Evolutionary conservation across 2,113 vertebrate species (phyloP), one percentile per base, ranked within the genome.

Genomic region (Rhynchopsitta pachyrhyncha): DNA sequence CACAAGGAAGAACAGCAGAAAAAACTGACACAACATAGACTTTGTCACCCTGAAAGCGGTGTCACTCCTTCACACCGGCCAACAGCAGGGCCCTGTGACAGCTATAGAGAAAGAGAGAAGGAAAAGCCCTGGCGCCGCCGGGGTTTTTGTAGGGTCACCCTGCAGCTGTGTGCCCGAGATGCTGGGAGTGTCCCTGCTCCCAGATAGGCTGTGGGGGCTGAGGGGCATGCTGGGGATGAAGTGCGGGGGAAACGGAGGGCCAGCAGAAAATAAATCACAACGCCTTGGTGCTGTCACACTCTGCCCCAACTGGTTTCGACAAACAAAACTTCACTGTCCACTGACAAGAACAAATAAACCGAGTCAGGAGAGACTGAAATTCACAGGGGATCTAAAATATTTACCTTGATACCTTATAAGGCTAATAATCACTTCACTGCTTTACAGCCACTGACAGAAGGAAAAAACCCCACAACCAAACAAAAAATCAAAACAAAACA

Each of bases 291-390:
- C 89, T 96, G 93, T 94, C 91, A 44, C 52, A 95, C 90, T 86
- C 64, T 86, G 94, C 93, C 93, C 91, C 84, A 59, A 91, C 87
- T 75, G 77, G 60, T 80, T 95, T 95, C 27, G 35, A 87, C 82
- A 96, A 95, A 95, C 93, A 94, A 94, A 96, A 94, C 52, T 80
- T 95, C 89, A 50, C 78, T 81, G 94, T 94, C 95, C 91, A 90
- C 80, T 91, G 86, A 95, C 85, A 94, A 91, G 93, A 96, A 94
- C 91, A 97, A 97, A 97, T 95, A 97, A 97, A 97, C 96, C 0
- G 8, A 81, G 76, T 81, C 8, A 3, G 92, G 95, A 93, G 95
- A 94, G 96, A 90, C 83, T 62, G 88, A 94, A 86, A 96, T 63
- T 88, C 94, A 91, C 86, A 11, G n/a, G 94, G 90, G 94, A 83